Conservation (phyloP, 1,140 invertebrate species). For the Dendroctonus ponderosae region DNA sequence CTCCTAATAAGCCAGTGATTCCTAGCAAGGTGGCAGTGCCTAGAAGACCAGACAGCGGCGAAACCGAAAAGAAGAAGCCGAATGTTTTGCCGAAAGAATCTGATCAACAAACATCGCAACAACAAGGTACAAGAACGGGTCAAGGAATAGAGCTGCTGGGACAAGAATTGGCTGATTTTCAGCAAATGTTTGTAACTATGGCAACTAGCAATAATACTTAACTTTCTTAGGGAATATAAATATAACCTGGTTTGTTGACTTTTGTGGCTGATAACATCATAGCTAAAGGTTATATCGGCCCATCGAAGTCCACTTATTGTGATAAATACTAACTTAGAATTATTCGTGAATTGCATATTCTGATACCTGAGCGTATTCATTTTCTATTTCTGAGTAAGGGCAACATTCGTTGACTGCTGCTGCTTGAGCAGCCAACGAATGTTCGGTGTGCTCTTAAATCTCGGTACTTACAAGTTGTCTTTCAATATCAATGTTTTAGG, state of each 20-base stretch:
- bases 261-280: conserved; percentile 20
- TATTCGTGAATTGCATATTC: conserved; percentile 29
- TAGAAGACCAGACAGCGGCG: conserved; percentile 42
- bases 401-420: too few relatives aligned
- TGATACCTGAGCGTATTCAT: background rate
- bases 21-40: conserved; percentile 44
- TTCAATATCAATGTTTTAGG: too few relatives aligned
- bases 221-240: conserved; percentile 18
- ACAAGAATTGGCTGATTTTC: conserved; percentile 50
- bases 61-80: conserved; percentile 47
- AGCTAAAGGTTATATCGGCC: conserved; percentile 5
- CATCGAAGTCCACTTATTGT: conserved; percentile 37
- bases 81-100: conserved; percentile 39
- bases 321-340: conserved; percentile 37
- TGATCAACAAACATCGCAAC: conserved; percentile 26
- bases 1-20: conserved; percentile 84
- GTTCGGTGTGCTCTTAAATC: too few relatives aligned
- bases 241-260: conserved; percentile 7
- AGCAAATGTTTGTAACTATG: conserved; percentile 51
- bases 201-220: conserved; percentile 52
- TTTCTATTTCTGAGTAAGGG: background rate
- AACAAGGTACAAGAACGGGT: conserved; percentile 24
- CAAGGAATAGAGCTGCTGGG: conserved; percentile 49
- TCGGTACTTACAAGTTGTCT: too few relatives aligned
- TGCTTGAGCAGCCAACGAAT: too few relatives aligned